Base-by-base conservation (phyloP, 2,888 invertebrate species). In the Alentia gelatinosa region DNA sequence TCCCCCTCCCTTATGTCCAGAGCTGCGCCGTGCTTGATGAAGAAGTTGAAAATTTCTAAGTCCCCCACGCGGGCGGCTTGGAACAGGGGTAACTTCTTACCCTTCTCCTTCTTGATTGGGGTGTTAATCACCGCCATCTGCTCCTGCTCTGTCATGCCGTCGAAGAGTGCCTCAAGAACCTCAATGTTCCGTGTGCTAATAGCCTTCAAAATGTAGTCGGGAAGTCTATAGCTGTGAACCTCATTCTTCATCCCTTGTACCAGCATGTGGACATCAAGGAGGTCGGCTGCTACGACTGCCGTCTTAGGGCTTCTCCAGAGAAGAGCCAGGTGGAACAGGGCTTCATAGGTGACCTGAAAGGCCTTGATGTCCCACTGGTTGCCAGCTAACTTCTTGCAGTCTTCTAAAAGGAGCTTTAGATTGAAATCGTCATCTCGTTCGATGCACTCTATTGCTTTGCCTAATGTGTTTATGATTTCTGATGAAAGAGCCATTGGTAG, bases 261-360 rank as follows among this genome's bases (percentile, higher is more conserved):
- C 90, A 90, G 79, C 50, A 47, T 33, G 33, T 26, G 7, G 26
- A 90, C 83, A n/a, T 90, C 37, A 9, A 79, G 26, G 19, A 42
- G 35, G 9, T 33, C 83, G 26, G 40, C 83, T 1, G 83, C 37
- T n/a, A 39, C 15, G 9, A 39, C 30, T 1, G 79, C 42, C 5
- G 47, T 75, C n/a, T 47, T 35, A 50, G 79, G 42, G 12, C 83
- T 90, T 30, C 56, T 33, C 90, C 90, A 90, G 26, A 90, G 37
- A 12, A 90, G 83, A 33, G 90, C 30, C 12, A 90, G 90, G 37
- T 79, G 90, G 40, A 90, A 74, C 9, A 90, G 83, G 19, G 90
- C 90, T 35, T 90, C 90, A 23, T 79, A 79, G 0, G 47, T 74
- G 33, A 90, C 37, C 37, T 79, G 79, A 47, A 83, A 47, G 42